A percentile compares a stretch with the other conserved stretches of the same genome.
These are phyloP conservation scores for Cebus imitator DNA, from an alignment of 2,113 vertebrate genomes.

Conservation along the genomic window DNA sequence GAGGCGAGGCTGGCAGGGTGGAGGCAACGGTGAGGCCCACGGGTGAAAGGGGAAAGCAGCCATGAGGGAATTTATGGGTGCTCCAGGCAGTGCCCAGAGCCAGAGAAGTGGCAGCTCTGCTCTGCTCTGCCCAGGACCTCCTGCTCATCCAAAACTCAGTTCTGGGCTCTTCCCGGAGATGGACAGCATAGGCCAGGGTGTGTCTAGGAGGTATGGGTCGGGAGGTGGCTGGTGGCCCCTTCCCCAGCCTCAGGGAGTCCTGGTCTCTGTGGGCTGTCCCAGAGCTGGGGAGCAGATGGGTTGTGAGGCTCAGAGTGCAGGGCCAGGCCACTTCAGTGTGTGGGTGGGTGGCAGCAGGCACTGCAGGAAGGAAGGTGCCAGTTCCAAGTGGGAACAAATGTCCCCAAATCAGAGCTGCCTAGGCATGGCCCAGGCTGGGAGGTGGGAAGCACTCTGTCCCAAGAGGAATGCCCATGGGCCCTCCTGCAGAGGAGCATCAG, in stretches of 20 bases:
- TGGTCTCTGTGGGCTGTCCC: neutral
- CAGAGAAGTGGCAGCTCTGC: neutral
- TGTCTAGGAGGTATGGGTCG: neutral
- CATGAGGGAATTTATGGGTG: too few relatives aligned
- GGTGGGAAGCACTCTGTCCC: neutral
- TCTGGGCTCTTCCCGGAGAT: neutral
- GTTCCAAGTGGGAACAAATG: neutral
- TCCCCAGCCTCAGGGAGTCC: neutral
- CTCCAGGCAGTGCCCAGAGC: too few relatives aligned
- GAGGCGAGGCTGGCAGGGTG: neutral
- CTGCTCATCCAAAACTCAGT: accelerated
- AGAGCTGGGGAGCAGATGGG: neutral
- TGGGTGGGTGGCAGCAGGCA: too few relatives aligned
- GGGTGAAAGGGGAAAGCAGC: neutral
- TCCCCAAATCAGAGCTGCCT: neutral
- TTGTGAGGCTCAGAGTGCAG: neutral
- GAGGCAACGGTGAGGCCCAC: neutral
- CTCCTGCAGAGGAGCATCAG: neutral
- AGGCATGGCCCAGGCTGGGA: too few relatives aligned
- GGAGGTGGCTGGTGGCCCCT: neutral
- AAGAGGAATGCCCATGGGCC: too few relatives aligned
- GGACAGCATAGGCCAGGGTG: too few relatives aligned
- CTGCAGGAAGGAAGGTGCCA: neutral
- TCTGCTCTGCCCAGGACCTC: neutral
- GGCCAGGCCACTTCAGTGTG: neutral